Base-by-base conservation (phyloP, 2,888 invertebrate species). In the Sisyra nigra region DNA sequence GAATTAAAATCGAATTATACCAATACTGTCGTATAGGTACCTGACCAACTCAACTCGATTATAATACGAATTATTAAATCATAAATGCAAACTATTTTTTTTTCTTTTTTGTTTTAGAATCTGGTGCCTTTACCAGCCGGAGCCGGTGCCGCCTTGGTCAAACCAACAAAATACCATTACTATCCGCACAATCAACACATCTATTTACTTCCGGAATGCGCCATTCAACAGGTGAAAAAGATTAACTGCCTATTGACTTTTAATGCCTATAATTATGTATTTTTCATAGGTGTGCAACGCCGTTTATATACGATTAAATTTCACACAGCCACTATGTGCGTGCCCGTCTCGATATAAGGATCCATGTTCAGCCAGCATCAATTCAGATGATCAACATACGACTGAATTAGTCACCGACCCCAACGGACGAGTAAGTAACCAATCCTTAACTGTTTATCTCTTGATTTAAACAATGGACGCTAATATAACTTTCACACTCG, bases 171-270 rank as follows among this genome's bases (percentile, higher is more conserved):
- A 67, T 89, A 91, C 66, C 88, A 91, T 63, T 89, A 88, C 67
- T 89, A 88, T 63, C 89, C 89, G 24, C 89, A 89, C 67, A 88
- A 89, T 66, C 88, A 89, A 64, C 88, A 89, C 66, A 84, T 88
- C 57, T 89, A 89, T 66, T 68, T 88, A 56, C 70, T 92, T 53
- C 91, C 91, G 48, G 91, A 91, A 66, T 92, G 92, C 66, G 91
- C 91, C 50, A 86, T 91, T 54, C 91, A 92, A 66, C 91, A 92
- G 72, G 85, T 78, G 58, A 53, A 52, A 49, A 31, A 15, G 31
- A 30, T 30, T 10, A 32, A 4, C 32, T 11, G n/a, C 11, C 32
- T 11, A 9, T 30, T 9, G n/a, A n/a, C n/a, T n/a, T n/a, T n/a
- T n/a, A n/a, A n/a, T n/a, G n/a, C n/a, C n/a, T n/a, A n/a, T n/a